Evolutionary conservation across 2,888 invertebrate species (phyloP).

Genomic region (Philaethria dido): DNA sequence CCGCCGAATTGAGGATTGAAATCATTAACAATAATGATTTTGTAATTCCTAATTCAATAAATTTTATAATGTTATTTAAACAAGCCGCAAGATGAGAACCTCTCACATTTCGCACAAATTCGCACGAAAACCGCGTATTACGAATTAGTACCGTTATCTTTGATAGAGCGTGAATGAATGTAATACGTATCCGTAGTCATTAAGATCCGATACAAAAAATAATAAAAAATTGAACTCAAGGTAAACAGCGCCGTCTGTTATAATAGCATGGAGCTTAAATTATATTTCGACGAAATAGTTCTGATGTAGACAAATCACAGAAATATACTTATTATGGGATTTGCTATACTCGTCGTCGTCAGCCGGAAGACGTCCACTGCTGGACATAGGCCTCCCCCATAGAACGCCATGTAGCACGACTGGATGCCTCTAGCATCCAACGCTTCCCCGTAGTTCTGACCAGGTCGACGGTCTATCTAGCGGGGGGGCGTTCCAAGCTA

Average conservation of each 20-base stretch:
- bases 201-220: not conserved
- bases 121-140: conserved; percentile 8
- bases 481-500: too few relatives aligned
- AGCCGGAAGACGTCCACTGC: too few relatives aligned
- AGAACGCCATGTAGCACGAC: too few relatives aligned
- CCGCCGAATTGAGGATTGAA: too few relatives aligned
- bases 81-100: conserved; percentile 2
- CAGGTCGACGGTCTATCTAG: too few relatives aligned
- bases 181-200: conserved; percentile 9
- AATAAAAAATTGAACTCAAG: not conserved
- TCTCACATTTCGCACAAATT: conserved; percentile 18
- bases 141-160: conserved; percentile 19
- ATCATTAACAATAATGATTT: not conserved
- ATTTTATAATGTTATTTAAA: not conserved
- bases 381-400: too few relatives aligned
- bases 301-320: too few relatives aligned
- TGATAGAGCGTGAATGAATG: conserved; percentile 24
- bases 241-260: not conserved
- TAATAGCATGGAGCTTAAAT: not conserved
- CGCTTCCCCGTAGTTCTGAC: too few relatives aligned
- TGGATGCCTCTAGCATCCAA: too few relatives aligned
- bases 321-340: too few relatives aligned
- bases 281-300: not conserved
- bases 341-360: too few relatives aligned
- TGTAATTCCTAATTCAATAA: not conserved